Evolutionary conservation across 2,797 vertebrate species (phyloP).

Genomic region (Loris lydekkerianus): DNA sequence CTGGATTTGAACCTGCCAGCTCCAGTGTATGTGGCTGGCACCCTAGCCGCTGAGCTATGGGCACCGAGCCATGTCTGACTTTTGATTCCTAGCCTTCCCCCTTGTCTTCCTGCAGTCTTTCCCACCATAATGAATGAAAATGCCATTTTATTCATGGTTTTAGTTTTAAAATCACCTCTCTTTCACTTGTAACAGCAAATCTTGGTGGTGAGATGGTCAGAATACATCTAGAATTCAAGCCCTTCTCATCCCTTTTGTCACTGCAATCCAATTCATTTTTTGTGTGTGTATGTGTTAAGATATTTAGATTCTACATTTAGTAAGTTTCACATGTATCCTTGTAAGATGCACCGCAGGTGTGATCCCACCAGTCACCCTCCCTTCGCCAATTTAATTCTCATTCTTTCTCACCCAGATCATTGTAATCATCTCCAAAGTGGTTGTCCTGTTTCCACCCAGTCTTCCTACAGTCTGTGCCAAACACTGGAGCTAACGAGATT

Average conservation of each 20-base stretch:
- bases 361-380: too few relatives aligned
- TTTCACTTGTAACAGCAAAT: not conserved
- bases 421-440: not conserved
- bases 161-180: not conserved
- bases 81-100: not conserved
- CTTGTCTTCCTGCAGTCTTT: not conserved
- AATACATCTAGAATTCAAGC: too few relatives aligned
- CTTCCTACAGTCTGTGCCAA: not conserved
- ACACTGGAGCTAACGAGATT: not conserved
- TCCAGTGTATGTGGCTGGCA: too few relatives aligned
- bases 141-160: not conserved
- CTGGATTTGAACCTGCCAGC: too few relatives aligned
- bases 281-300: too few relatives aligned
- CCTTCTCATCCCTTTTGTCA: not conserved
- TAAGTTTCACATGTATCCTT: too few relatives aligned
- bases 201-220: not conserved
- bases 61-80: not conserved
- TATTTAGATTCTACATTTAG: too few relatives aligned
- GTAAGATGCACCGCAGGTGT: too few relatives aligned
- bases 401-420: not conserved
- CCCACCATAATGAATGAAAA: not conserved
- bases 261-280: not conserved
- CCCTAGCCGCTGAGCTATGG: accelerated
- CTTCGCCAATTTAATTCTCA: not conserved
- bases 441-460: not conserved